Evolutionary conservation across 2,888 invertebrate species (phyloP).

Genomic region (Sinopyrophorus schimmeli): DNA sequence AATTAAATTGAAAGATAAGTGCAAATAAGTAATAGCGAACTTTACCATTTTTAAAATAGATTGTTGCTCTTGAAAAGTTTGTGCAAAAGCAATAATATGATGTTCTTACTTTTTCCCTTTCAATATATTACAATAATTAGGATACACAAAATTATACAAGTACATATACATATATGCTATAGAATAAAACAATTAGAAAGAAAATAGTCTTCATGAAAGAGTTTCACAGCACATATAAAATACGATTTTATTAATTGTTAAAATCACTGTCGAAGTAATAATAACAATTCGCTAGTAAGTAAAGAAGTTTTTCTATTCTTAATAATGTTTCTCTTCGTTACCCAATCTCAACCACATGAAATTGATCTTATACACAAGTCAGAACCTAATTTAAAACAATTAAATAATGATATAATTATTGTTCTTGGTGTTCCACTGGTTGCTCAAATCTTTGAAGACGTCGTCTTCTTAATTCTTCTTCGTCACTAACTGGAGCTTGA

Average conservation of each 20-base stretch:
- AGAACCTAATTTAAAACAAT: slow-evolving; percentile 4
- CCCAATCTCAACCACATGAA: slow-evolving; percentile 6
- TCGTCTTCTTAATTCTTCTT: slow-evolving; percentile 74
- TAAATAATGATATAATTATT: neutral
- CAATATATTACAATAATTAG: too few relatives aligned
- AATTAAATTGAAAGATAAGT: neutral
- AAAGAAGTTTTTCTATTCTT: slow-evolving; percentile 3
- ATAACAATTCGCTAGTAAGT: too few relatives aligned
- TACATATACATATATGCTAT: neutral
- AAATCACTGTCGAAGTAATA: too few relatives aligned
- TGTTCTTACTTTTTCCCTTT: neutral
- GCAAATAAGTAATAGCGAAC: neutral
- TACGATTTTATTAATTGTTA: too few relatives aligned
- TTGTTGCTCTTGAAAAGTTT: too few relatives aligned
- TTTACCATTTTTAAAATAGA: neutral
- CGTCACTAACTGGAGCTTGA: slow-evolving; percentile 46
- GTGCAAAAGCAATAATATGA: too few relatives aligned
- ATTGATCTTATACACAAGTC: neutral
- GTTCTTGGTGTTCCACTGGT: slow-evolving; percentile 19
- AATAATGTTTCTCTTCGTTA: slow-evolving; percentile 7
- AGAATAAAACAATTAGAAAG: neutral
- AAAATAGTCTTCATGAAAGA: neutral
- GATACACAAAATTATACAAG: too few relatives aligned
- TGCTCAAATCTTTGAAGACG: slow-evolving; percentile 72
- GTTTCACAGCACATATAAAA: slow-evolving; percentile 1